Evolutionary conservation across 2,888 invertebrate species (phyloP).

Genomic region (Punctoribates punctum): DNA sequence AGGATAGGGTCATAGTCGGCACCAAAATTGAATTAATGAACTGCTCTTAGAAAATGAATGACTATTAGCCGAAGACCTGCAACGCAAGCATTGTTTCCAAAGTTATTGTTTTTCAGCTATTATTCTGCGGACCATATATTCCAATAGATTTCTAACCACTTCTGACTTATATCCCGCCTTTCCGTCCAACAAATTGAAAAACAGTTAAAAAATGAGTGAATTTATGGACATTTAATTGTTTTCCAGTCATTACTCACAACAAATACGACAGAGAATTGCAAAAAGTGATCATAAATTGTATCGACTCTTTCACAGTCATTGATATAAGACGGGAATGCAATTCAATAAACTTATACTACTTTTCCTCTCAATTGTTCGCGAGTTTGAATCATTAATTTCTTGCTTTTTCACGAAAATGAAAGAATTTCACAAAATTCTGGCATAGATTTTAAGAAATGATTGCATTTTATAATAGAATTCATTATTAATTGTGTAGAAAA

Average conservation of each 20-base stretch:
- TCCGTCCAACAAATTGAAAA: not conserved
- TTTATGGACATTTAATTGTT: not conserved
- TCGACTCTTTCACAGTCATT: not conserved
- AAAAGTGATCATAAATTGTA: conserved; percentile 1
- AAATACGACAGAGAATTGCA: not conserved
- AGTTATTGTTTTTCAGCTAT: not conserved
- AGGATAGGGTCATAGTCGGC: not conserved
- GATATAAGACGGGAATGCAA: not conserved
- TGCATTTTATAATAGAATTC: not conserved
- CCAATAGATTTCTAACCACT: not conserved
- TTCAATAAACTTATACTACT: not conserved
- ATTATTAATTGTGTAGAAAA: not conserved
- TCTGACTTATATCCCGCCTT: not conserved
- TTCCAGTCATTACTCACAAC: not conserved
- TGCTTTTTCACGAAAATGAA: not conserved
- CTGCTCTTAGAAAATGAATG: conserved; percentile 2
- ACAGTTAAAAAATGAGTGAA: not conserved
- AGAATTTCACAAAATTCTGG: not conserved
- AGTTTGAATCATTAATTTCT: not conserved
- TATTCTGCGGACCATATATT: not conserved
- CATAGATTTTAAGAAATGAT: not conserved
- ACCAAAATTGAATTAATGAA: not conserved
- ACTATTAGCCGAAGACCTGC: not conserved
- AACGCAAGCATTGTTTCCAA: not conserved
- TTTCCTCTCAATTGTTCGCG: not conserved